A percentile compares a stretch with the other conserved stretches of the same genome.
phyloP scores from a whole-genome alignment of 2,888 invertebrate genomes.

The Frankliniella fusca region DNA sequence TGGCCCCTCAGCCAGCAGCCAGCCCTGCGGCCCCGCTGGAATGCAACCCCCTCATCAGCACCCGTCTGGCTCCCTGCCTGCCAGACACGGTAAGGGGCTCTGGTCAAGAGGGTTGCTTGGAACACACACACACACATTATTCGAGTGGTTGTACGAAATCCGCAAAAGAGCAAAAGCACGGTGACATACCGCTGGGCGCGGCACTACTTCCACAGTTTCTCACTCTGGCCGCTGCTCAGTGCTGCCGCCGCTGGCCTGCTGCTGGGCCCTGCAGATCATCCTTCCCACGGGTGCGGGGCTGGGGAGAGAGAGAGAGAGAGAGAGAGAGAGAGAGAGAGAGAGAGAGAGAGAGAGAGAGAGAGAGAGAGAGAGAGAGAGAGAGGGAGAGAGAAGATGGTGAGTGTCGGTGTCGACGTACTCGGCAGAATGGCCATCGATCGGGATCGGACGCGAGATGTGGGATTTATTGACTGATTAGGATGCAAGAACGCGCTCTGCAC shows the following conservation, averaged over 20 bases:
- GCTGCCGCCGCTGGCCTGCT: not conserved
- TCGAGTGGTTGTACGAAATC: too few species aligned
- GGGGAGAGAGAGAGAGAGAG: too few species aligned
- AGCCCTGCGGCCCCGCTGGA: not conserved
- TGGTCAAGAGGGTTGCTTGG: not conserved
- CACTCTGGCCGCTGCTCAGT: not conserved
- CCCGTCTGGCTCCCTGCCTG: not conserved
- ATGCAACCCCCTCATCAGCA: not conserved
- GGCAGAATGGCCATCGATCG: not conserved
- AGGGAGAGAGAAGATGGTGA: too few species aligned
- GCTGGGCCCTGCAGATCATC: not conserved
- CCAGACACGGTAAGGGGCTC: too few species aligned
- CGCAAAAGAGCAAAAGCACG: too few species aligned
- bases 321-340: too few species aligned
- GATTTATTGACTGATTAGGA: conserved; percentile 25
- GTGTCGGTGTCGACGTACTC: not conserved
- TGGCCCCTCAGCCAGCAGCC: too few species aligned
- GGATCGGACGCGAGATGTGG: not conserved
- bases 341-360: too few species aligned
- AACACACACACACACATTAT: not conserved
- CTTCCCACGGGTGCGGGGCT: too few species aligned
- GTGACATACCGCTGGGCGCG: too few species aligned
- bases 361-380: too few species aligned
- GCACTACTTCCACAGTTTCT: not conserved
- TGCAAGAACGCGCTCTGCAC: conserved; percentile 1